Evolutionary conservation across 2,888 invertebrate species (phyloP).

Genomic region (Cephus pygmeus): DNA sequence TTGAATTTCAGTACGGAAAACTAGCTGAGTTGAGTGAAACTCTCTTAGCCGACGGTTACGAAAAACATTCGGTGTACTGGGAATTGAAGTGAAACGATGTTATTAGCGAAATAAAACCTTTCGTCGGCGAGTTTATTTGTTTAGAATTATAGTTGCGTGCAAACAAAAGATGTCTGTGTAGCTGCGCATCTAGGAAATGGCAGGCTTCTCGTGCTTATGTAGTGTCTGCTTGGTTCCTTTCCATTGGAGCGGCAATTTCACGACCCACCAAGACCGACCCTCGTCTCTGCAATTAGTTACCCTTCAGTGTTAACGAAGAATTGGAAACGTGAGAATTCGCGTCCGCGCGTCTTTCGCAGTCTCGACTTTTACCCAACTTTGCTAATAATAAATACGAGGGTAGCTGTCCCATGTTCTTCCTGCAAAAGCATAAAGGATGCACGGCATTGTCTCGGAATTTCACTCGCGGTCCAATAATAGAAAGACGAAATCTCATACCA

Average conservation of each 20-base stretch:
- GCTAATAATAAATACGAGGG: neutral
- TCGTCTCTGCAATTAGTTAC: neutral
- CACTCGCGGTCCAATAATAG: neutral
- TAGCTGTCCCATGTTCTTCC: neutral
- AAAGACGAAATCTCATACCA: neutral
- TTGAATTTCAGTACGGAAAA: neutral
- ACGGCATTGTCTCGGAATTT: neutral
- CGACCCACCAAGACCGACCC: neutral
- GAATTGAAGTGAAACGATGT: slow-evolving; percentile 16
- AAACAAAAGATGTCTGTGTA: neutral
- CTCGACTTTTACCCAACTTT: neutral
- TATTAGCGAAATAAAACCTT: slow-evolving; percentile 26
- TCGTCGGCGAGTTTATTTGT: slow-evolving; percentile 18
- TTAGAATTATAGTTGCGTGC: slow-evolving; percentile 17
- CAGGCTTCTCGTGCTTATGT: neutral
- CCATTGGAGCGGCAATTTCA: neutral
- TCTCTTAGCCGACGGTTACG: neutral
- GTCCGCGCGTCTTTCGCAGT: neutral
- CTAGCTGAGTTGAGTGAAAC: neutral
- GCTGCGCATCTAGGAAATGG: neutral
- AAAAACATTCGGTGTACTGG: neutral
- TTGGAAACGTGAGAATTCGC: neutral
- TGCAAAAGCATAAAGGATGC: neutral
- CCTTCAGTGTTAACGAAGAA: neutral
- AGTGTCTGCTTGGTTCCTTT: neutral